Percentiles rank a stretch among this genome's conserved stretches.
Conservation (phyloP, 2,888 invertebrate species). For the Lepetodrilus schrolli region DNA sequence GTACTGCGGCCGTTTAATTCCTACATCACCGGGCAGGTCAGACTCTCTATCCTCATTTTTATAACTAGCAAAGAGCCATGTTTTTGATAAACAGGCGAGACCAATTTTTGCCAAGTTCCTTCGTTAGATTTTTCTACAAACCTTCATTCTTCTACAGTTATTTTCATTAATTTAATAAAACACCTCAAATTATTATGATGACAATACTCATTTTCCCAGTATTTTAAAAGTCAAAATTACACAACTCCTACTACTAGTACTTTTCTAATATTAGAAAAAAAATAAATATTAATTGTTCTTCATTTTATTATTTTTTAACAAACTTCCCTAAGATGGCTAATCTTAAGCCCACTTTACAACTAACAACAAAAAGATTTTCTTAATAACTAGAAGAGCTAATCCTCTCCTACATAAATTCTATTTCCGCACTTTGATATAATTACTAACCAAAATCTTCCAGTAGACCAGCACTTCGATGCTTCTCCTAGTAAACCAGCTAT, state of each 20-base stretch:
- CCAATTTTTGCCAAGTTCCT: constrained; percentile 64
- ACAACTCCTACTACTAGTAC: background rate
- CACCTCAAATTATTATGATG: too few relatives aligned
- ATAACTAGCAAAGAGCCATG: constrained; percentile 59
- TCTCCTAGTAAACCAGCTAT: constrained; percentile 47
- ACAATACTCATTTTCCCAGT: constrained; percentile 29
- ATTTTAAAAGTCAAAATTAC: background rate
- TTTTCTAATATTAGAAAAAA: background rate
- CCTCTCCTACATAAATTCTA: background rate
- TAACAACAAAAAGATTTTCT: background rate
- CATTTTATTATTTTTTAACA: background rate
- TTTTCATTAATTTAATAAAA: too few relatives aligned
- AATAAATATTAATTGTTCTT: too few relatives aligned
- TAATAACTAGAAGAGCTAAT: background rate
- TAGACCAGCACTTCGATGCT: constrained; percentile 32
- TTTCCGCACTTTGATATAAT: background rate
- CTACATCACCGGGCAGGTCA: constrained; percentile 61
- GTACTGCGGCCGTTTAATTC: constrained; percentile 62
- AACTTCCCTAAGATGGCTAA: background rate
- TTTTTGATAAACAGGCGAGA: constrained; percentile 70
- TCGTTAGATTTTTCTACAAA: constrained; percentile 24
- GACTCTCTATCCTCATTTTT: constrained; percentile 46
- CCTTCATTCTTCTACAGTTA: too few relatives aligned
- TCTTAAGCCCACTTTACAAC: background rate
- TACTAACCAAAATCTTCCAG: background rate